Evolutionary conservation across 35 echinoderm and acorn worm species (phyloP).

Genomic region (Diadema setosum): DNA sequence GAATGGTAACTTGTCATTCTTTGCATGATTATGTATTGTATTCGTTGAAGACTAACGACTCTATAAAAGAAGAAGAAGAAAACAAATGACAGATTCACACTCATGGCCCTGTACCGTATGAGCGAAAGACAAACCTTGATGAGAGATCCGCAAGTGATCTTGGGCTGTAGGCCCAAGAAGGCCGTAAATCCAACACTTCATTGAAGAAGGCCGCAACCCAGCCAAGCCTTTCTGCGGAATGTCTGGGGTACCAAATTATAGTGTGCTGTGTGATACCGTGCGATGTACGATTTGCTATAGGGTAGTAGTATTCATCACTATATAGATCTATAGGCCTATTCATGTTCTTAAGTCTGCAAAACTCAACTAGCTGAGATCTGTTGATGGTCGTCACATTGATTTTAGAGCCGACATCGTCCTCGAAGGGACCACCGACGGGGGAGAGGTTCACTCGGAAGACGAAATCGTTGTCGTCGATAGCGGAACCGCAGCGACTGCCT

Average conservation of each 20-base stretch:
- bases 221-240: neutral
- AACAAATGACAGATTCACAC: no score
- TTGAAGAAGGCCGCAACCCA: neutral
- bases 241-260: neutral
- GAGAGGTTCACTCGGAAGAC: conserved; percentile 63
- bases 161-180: neutral
- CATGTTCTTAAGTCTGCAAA: no score
- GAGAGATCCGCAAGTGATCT: neutral
- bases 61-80: no score
- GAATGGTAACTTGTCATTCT: no score
- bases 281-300: no score
- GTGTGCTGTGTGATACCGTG: neutral
- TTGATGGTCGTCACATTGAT: neutral
- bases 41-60: no score
- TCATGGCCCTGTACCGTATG: no score
- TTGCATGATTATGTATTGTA: no score
- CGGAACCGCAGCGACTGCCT: conserved; percentile 39
- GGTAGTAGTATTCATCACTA: no score
- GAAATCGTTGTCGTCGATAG: conserved; percentile 57
- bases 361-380: neutral
- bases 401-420: conserved; percentile 35
- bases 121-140: neutral
- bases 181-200: neutral
- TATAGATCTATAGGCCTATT: no score
- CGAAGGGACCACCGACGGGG: conserved; percentile 1